These are phyloP conservation scores for Carabus problematicus DNA, from an alignment of 2,888 invertebrate species.

Conservation along the genomic window DNA sequence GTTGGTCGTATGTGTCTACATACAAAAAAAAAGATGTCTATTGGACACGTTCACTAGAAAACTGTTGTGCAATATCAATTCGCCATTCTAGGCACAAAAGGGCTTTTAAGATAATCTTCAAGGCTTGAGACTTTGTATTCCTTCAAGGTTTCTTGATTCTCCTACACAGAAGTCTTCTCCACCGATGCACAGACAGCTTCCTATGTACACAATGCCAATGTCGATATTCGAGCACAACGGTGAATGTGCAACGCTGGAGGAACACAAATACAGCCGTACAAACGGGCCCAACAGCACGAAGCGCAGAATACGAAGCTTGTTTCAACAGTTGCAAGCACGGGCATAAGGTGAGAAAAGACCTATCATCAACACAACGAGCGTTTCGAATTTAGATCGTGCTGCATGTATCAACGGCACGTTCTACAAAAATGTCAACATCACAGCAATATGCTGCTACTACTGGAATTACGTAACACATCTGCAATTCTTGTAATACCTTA, in stretches of 20 bases:
- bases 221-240: neutral
- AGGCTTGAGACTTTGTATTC: slow-evolving; percentile 31
- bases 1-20: neutral
- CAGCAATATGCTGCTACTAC: no score
- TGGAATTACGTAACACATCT: no score
- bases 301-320: neutral
- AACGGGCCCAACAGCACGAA: neutral
- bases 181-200: slow-evolving; percentile 30
- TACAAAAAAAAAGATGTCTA: slow-evolving; percentile 5
- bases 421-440: no score
- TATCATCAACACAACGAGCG: no score
- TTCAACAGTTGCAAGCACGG: no score
- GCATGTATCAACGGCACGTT: no score
- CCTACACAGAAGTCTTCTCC: slow-evolving; percentile 31
- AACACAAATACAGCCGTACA: neutral
- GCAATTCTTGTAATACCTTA: no score
- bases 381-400: no score
- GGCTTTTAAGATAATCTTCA: slow-evolving; percentile 39
- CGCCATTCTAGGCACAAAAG: slow-evolving; percentile 39
- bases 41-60: slow-evolving; percentile 34
- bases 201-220: slow-evolving; percentile 40
- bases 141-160: slow-evolving; percentile 35
- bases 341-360: no score
- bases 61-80: slow-evolving; percentile 38
- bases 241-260: no score